Conservation (phyloP, 2,888 invertebrate genomes). For the Phortica okadai region DNA sequence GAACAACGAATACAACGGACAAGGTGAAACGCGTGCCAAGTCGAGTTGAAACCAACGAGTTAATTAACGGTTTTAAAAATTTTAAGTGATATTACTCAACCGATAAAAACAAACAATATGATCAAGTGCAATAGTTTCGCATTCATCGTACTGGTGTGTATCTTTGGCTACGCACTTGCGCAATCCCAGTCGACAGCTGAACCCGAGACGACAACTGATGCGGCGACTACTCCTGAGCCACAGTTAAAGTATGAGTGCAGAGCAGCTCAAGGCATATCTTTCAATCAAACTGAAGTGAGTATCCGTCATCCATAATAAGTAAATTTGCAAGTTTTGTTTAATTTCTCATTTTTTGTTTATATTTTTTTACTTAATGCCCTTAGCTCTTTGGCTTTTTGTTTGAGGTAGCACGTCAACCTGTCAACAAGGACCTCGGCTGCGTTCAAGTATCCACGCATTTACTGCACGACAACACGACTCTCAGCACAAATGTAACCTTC, state of each 20-base stretch:
- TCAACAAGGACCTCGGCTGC: constrained; percentile 49
- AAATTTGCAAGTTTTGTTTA: no score
- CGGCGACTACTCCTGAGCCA: background rate
- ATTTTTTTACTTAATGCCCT: background rate
- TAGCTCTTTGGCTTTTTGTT: constrained; percentile 63
- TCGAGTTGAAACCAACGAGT: background rate
- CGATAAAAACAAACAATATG: background rate
- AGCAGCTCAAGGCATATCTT: background rate
- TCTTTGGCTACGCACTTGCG: background rate
- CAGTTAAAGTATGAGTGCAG: background rate
- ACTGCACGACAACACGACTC: constrained; percentile 36
- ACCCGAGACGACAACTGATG: background rate
- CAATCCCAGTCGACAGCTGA: background rate
- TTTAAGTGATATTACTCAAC: background rate
- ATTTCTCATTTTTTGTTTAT: background rate
- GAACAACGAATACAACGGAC: constrained; percentile 19
- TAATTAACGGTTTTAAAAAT: background rate
- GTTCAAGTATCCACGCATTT: constrained; percentile 28
- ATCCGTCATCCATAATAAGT: background rate
- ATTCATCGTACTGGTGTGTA: background rate
- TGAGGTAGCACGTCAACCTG: constrained; percentile 61
- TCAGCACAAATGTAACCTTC: constrained; percentile 45
- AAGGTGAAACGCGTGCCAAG: background rate
- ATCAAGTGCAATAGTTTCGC: background rate
- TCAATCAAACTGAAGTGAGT: constrained; percentile 37